Percentiles rank a stretch among this genome's conserved stretches.
These are phyloP conservation scores for Chaitophorus viminalis DNA, from an alignment of 2,888 invertebrate genomes.

Conservation along the genomic window DNA sequence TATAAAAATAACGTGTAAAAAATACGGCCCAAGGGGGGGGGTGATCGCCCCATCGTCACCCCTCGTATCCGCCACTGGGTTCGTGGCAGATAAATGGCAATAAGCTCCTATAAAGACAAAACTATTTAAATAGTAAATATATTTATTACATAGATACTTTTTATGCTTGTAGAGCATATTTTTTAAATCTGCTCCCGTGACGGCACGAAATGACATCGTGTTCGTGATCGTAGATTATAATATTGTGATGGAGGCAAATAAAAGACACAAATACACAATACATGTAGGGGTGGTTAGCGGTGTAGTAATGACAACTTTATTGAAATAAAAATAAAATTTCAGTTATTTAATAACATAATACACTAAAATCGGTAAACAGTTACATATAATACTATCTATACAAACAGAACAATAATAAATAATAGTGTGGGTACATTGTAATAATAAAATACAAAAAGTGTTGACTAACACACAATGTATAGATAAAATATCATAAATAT, in stretches of 20 bases:
- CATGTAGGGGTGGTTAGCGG: neutral
- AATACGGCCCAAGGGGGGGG: no score
- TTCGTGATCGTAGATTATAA: no score
- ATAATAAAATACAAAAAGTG: slow-evolving; percentile 20
- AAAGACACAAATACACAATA: neutral
- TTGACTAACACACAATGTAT: neutral
- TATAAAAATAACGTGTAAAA: no score
- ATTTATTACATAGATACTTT: no score
- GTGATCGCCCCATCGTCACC: no score
- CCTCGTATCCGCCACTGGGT: no score
- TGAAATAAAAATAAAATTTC: slow-evolving; percentile 44
- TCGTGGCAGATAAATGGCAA: no score
- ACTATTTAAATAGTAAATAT: no score
- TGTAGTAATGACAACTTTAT: slow-evolving; percentile 34
- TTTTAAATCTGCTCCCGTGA: no score
- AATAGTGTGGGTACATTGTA: slow-evolving; percentile 25
- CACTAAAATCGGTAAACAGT: slow-evolving; percentile 22
- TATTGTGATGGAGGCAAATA: neutral
- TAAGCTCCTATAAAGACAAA: no score
- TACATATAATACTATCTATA: slow-evolving; percentile 26
- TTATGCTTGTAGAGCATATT: no score
- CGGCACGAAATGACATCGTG: no score
- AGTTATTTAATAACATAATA: slow-evolving; percentile 31
- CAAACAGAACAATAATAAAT: slow-evolving; percentile 21
- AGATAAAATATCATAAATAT: neutral